Evolutionary conservation across 2,113 vertebrate genomes (phyloP).

Genomic region (Dicerorhinus sumatrensis): DNA sequence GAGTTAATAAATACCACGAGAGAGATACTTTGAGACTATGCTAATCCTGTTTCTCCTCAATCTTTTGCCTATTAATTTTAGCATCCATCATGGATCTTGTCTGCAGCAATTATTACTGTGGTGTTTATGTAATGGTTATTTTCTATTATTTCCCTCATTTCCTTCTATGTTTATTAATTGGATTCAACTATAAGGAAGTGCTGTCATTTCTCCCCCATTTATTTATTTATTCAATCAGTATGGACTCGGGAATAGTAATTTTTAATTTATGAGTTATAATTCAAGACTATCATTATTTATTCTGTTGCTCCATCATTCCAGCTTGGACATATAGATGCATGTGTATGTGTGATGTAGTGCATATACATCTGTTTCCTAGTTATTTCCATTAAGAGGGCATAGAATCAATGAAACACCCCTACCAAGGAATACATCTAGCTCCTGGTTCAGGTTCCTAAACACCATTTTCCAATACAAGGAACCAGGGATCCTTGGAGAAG

Average conservation of each 20-base stretch:
- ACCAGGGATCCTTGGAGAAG: too few relatives aligned
- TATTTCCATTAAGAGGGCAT: background rate
- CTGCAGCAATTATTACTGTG: background rate
- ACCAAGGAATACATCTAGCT: background rate
- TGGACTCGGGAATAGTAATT: background rate
- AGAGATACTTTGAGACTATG: background rate
- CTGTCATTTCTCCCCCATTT: background rate
- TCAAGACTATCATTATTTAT: background rate
- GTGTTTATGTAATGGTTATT: background rate
- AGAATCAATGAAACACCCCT: background rate
- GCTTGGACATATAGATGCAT: background rate
- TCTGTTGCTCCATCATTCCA: background rate
- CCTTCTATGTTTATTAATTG: background rate
- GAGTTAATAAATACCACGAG: background rate
- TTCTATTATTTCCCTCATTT: background rate
- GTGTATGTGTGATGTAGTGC: background rate
- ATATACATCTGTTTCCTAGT: background rate
- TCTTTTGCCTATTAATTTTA: background rate
- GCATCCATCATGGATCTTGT: background rate
- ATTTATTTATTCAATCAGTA: background rate
- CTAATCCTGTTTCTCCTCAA: background rate
- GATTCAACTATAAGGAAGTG: background rate
- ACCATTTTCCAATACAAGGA: too few relatives aligned
- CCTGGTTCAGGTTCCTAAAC: background rate
- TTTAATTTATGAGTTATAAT: background rate